phyloP scores from a whole-genome alignment of 2,888 invertebrate species.

The Xestia ashworthii region DNA sequence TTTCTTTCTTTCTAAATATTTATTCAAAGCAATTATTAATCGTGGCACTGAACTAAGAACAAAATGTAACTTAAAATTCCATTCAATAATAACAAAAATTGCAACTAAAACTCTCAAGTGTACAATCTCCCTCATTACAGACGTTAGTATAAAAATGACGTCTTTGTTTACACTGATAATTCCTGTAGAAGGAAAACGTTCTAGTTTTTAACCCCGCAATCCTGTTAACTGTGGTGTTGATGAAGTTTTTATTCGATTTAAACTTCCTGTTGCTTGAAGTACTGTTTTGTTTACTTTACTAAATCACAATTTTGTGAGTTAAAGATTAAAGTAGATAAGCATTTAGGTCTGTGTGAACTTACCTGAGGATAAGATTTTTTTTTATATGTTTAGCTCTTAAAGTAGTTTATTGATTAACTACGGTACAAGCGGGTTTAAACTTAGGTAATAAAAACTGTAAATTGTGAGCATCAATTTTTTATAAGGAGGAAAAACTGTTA shows the following conservation, averaged over 20 bases:
- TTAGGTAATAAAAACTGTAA: too few relatives aligned
- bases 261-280: slow-evolving; percentile 32
- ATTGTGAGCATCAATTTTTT: too few relatives aligned
- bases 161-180: slow-evolving; percentile 38
- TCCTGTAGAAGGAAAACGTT: slow-evolving; percentile 34
- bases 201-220: slow-evolving; percentile 34
- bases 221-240: slow-evolving; percentile 48
- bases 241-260: slow-evolving; percentile 52
- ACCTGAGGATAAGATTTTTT: neutral
- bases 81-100: neutral
- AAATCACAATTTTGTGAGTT: neutral
- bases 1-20: too few relatives aligned
- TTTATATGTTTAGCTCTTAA: too few relatives aligned
- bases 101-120: neutral
- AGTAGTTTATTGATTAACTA: too few relatives aligned
- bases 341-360: neutral
- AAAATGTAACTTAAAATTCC: neutral
- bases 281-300: slow-evolving; percentile 20
- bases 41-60: neutral
- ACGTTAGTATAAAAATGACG: slow-evolving; percentile 21
- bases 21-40: neutral
- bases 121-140: neutral
- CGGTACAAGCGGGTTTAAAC: too few relatives aligned
- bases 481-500: too few relatives aligned
- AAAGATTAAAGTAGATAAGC: neutral